phyloP scores from a whole-genome alignment of 2,113 vertebrate genomes.

The Laticauda laticaudata region DNA sequence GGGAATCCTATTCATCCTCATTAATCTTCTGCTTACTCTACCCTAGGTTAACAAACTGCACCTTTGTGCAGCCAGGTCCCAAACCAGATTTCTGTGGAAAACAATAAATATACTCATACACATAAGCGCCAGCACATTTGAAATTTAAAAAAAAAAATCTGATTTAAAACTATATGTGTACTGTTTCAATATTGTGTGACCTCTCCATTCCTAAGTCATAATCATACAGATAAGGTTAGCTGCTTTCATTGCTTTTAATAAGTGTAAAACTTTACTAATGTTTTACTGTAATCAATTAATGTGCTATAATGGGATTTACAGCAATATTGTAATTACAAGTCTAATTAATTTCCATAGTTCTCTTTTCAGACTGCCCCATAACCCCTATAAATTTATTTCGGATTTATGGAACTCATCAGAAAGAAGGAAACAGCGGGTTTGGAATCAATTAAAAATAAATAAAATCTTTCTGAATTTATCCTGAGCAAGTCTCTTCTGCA shows the following conservation, averaged over 20 bases:
- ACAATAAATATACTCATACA: neutral
- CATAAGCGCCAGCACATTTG: neutral
- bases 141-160: conserved; percentile 4
- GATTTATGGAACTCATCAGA: neutral
- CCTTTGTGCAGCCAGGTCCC: neutral
- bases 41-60: neutral
- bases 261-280: neutral
- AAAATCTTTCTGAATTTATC: neutral
- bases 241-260: neutral
- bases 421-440: no score
- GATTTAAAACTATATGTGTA: conserved; percentile 61
- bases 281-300: neutral
- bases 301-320: neutral
- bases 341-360: neutral
- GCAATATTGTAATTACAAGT: neutral
- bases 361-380: neutral
- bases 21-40: neutral
- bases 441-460: neutral
- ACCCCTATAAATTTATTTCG: neutral
- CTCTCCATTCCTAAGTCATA: conserved; percentile 39
- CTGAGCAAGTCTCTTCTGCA: neutral
- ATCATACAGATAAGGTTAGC: neutral
- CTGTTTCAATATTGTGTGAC: conserved; percentile 50
- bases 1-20: neutral
- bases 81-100: neutral